Percentiles rank a stretch among this genome's conserved stretches.
Conservation (phyloP, 2,888 invertebrate species). For the Drosophila stalkeri region DNA sequence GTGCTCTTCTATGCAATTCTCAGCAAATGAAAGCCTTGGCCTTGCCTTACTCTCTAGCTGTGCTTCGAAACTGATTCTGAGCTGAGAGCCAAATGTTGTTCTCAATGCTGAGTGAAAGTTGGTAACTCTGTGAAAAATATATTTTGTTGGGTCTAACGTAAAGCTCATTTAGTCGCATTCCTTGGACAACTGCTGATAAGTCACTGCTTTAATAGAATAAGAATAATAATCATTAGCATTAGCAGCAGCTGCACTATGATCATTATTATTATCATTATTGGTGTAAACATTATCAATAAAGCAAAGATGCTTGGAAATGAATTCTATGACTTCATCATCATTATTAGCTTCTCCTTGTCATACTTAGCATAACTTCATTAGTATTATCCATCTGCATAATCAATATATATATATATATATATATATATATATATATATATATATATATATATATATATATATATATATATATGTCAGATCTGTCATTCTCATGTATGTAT, state of each 20-base stretch:
- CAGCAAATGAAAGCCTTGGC: neutral
- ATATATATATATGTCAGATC: no score
- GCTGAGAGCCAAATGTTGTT: neutral
- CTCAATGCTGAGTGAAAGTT: neutral
- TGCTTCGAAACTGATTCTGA: neutral
- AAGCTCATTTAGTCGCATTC: neutral
- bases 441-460: no score
- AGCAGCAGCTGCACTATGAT: neutral
- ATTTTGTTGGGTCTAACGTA: neutral
- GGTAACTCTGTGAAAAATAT: no score
- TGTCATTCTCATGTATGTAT: no score
- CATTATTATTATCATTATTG: no score
- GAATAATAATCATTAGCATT: neutral
- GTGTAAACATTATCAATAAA: neutral
- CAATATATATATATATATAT: neutral
- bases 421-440: no score
- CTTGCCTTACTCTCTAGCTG: no score
- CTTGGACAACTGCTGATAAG: neutral
- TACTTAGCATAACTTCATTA: neutral
- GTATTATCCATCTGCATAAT: neutral
- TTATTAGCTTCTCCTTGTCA: neutral
- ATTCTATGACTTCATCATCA: no score
- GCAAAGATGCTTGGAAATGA: no score
- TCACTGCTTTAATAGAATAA: neutral
- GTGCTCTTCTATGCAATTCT: constrained; percentile 4